phyloP scores from a whole-genome alignment of 30 jellyfish, hydroid and myxozoan species.

The Morbakka virulenta region DNA sequence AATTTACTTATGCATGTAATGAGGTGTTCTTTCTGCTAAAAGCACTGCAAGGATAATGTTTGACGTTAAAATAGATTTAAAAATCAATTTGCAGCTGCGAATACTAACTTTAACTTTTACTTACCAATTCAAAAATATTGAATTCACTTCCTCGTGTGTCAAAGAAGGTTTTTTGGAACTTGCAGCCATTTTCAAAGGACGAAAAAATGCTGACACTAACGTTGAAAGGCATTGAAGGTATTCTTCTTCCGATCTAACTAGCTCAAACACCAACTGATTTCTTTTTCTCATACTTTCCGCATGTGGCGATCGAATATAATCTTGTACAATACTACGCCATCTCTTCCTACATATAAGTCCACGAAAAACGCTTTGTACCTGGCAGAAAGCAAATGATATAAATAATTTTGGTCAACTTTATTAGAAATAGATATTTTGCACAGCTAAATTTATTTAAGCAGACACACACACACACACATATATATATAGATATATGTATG shows the following conservation, averaged over 20 bases:
- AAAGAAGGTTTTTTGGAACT: constrained; percentile 74
- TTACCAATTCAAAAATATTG: constrained; percentile 75
- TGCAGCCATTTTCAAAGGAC: constrained; percentile 88
- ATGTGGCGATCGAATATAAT: constrained; percentile 86
- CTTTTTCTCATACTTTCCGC: constrained; percentile 91
- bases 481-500: too few species aligned
- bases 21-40: too few species aligned
- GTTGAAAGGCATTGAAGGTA: constrained; percentile 75
- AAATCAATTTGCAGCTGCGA: too few species aligned
- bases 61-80: too few species aligned
- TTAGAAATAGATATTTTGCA: not conserved
- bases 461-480: too few species aligned
- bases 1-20: too few species aligned
- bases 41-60: too few species aligned
- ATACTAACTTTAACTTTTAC: too few species aligned
- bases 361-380: constrained; percentile 80
- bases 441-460: too few species aligned
- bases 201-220: constrained; percentile 64
- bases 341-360: constrained; percentile 72
- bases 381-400: not conserved
- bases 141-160: constrained; percentile 80
- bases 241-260: constrained; percentile 82
- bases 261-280: constrained; percentile 70
- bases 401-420: not conserved
- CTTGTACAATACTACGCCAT: constrained; percentile 86